Conservation (phyloP, 2,113 vertebrate species). For the Mixornis gularis region DNA sequence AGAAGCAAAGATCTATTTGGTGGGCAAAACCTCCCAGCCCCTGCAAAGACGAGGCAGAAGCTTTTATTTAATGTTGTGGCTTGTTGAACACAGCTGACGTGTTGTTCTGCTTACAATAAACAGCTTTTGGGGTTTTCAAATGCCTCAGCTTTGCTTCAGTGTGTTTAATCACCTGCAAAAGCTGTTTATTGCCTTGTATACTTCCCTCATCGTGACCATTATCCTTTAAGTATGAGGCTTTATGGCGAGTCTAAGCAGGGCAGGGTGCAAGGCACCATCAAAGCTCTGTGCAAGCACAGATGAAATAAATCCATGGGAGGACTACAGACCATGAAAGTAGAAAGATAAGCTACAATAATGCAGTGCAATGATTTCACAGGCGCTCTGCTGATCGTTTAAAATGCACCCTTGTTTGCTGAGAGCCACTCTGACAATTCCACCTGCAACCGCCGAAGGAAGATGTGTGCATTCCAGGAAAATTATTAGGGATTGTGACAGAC, state of each 20-base stretch:
- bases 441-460: not conserved
- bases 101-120: conserved; percentile 21
- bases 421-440: not conserved
- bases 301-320: conserved; percentile 33
- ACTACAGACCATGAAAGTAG: not conserved
- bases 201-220: conserved; percentile 25
- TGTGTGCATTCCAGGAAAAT: not conserved
- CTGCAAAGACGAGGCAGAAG: not conserved
- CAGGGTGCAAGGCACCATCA: not conserved
- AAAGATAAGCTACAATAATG: conserved; percentile 15
- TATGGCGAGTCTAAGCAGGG: not conserved
- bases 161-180: conserved; percentile 54
- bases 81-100: not conserved
- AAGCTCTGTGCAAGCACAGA: not conserved
- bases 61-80: conserved; percentile 11
- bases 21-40: not conserved
- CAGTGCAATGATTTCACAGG: not conserved
- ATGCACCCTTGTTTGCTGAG: not conserved
- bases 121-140: conserved; percentile 34
- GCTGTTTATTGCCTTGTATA: conserved; percentile 52
- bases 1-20: not conserved
- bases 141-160: conserved; percentile 41
- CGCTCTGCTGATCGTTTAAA: conserved; percentile 8
- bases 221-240: conserved; percentile 31
- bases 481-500: not conserved